Conservation (phyloP, 1,140 invertebrate species). For the Hypsibius dujardini region DNA sequence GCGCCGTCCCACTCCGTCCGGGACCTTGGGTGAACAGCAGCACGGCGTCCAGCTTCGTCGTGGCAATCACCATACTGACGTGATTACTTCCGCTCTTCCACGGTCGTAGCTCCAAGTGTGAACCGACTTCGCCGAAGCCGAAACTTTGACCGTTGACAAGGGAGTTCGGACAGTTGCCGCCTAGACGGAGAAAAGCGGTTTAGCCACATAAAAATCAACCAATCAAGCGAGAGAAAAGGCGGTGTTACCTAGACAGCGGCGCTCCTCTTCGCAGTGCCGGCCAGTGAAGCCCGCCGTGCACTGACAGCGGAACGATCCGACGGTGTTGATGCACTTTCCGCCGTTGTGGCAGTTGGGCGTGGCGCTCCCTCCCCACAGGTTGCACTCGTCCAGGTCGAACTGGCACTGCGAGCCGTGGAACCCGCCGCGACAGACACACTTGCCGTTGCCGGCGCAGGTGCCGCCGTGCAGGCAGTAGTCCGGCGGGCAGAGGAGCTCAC, state of each 20-base stretch:
- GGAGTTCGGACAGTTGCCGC: not conserved
- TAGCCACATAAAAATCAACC: not conserved
- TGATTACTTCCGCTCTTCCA: too few species aligned
- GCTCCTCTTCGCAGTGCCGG: too few species aligned
- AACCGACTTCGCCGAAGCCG: too few species aligned
- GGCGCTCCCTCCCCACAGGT: conserved; percentile 42
- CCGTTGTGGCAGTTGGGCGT: conserved; percentile 53
- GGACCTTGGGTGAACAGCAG: not conserved
- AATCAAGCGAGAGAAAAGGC: not conserved
- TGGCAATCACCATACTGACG: not conserved
- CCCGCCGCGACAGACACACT: conserved; percentile 30
- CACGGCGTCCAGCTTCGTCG: not conserved
- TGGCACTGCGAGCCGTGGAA: conserved; percentile 42
- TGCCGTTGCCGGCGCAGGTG: conserved; percentile 28
- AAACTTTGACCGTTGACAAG: not conserved
- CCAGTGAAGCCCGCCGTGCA: too few species aligned
- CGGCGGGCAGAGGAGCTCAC: conserved; percentile 44
- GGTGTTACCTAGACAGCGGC: too few species aligned
- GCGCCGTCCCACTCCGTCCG: not conserved
- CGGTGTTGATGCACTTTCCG: too few species aligned
- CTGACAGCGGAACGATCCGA: too few species aligned
- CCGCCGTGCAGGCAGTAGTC: conserved; percentile 44
- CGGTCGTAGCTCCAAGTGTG: too few species aligned
- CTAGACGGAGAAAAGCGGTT: not conserved
- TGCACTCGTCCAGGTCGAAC: conserved; percentile 48